phyloP scores from a whole-genome alignment of 2,888 invertebrate species.

The Neria commutata region DNA sequence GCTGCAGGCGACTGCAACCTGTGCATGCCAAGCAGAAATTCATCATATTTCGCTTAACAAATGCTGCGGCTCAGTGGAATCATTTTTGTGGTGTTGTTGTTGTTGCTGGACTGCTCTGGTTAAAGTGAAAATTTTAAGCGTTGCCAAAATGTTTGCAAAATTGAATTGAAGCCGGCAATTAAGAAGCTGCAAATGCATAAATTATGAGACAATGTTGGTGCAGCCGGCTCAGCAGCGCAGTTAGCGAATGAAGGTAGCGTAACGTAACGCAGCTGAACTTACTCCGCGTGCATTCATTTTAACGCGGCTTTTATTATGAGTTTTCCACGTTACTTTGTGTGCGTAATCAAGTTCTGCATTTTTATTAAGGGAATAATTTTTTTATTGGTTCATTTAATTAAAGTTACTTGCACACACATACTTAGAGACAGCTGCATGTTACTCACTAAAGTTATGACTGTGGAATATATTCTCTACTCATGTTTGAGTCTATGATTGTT shows the following conservation, averaged over 20 bases:
- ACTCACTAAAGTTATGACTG: too few species aligned
- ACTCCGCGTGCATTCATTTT: too few species aligned
- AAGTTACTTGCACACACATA: too few species aligned
- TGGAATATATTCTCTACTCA: too few species aligned
- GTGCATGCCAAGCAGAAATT: slow-evolving; percentile 21
- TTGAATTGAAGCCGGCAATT: slow-evolving; percentile 29
- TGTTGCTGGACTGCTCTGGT: slow-evolving; percentile 16
- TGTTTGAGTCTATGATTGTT: too few species aligned
- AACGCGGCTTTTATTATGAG: too few species aligned
- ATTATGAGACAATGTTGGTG: neutral
- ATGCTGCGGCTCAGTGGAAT: too few species aligned
- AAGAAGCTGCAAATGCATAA: slow-evolving; percentile 17
- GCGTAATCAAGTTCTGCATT: neutral
- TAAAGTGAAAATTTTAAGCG: slow-evolving; percentile 28
- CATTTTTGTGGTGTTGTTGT: slow-evolving; percentile 5
- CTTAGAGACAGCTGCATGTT: too few species aligned
- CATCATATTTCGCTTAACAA: slow-evolving; percentile 34
- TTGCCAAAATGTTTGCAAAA: slow-evolving; percentile 25
- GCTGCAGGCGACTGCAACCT: neutral
- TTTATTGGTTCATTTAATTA: neutral
- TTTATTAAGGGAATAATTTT: neutral
- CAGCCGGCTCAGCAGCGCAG: neutral
- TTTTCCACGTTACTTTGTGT: neutral
- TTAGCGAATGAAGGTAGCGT: neutral
- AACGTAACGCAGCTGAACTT: too few species aligned